These are phyloP conservation scores for Orthosia cruda DNA, from an alignment of 2,888 invertebrate species.

Conservation along the genomic window DNA sequence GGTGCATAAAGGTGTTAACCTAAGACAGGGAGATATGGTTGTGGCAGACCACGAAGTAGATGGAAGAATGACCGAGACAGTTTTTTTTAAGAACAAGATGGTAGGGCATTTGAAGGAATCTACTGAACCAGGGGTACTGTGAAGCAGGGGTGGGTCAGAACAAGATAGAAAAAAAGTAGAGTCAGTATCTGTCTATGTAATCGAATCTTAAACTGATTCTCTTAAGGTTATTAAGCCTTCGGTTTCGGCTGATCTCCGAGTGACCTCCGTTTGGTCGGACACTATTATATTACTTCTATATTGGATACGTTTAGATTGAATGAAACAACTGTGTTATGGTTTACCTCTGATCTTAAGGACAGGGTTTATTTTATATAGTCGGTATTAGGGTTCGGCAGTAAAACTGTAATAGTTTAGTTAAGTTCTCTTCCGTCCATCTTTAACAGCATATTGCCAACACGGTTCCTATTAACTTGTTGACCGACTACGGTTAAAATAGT, in stretches of 20 bases:
- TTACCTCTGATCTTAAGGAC: conserved; percentile 44
- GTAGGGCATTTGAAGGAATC: no score
- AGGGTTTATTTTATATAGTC: conserved; percentile 43
- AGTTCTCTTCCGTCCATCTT: conserved; percentile 8
- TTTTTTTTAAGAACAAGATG: no score
- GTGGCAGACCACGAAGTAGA: no score
- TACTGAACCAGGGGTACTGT: no score
- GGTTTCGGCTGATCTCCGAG: no score
- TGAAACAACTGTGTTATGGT: conserved; percentile 60
- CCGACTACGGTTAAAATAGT: not conserved
- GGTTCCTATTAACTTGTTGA: not conserved
- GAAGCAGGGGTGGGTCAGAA: no score
- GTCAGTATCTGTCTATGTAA: no score
- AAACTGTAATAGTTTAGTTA: conserved; percentile 36
- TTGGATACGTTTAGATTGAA: conserved; percentile 58
- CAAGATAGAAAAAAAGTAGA: no score
- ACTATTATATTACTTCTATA: conserved; percentile 34
- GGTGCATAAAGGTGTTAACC: no score
- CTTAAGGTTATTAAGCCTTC: not conserved
- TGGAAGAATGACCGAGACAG: no score
- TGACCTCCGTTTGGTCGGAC: not conserved
- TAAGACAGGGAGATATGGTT: no score
- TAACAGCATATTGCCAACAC: conserved; percentile 20
- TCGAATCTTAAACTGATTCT: not conserved
- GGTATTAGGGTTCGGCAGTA: conserved; percentile 24